Evolutionary conservation across 1,140 invertebrate species (phyloP).

Genomic region (Zaprionus davidi): DNA sequence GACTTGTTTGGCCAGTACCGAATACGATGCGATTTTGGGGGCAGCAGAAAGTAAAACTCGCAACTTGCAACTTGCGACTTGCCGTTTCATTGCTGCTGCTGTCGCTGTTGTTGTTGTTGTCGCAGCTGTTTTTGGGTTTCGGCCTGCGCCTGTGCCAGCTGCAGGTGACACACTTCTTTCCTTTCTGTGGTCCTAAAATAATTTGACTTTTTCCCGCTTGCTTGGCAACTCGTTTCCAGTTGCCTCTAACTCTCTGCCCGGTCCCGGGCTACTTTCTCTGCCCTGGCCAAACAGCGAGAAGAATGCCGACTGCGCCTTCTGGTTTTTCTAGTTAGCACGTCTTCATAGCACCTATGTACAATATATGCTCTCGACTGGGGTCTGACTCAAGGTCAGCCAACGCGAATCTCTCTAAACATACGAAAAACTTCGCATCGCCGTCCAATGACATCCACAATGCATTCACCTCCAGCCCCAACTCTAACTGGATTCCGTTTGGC

Average conservation of each 20-base stretch:
- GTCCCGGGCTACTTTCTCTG: constrained; percentile 64
- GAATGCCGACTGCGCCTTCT: constrained; percentile 18
- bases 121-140: constrained; percentile 54
- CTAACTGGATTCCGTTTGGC: neutral
- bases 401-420: constrained; percentile 18
- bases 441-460: constrained; percentile 17
- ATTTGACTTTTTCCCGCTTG: constrained; percentile 73
- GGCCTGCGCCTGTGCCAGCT: constrained; percentile 33
- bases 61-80: constrained; percentile 38
- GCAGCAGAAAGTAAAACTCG: constrained; percentile 76
- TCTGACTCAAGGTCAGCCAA: constrained; percentile 68
- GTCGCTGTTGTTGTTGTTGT: constrained; percentile 21
- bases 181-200: constrained; percentile 64
- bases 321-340: constrained; percentile 57
- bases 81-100: neutral
- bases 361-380: constrained; percentile 13
- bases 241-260: constrained; percentile 1
- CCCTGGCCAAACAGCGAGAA: constrained; percentile 29
- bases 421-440: neutral
- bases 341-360: constrained; percentile 43
- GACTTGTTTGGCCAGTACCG: constrained; percentile 72
- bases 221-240: constrained; percentile 58
- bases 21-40: constrained; percentile 46
- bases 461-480: constrained; percentile 38
- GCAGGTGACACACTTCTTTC: constrained; percentile 73